Percentiles rank a stretch among this genome's conserved stretches.
Conservation (phyloP, 2,888 invertebrate genomes). For the Ophion ventricosus region DNA sequence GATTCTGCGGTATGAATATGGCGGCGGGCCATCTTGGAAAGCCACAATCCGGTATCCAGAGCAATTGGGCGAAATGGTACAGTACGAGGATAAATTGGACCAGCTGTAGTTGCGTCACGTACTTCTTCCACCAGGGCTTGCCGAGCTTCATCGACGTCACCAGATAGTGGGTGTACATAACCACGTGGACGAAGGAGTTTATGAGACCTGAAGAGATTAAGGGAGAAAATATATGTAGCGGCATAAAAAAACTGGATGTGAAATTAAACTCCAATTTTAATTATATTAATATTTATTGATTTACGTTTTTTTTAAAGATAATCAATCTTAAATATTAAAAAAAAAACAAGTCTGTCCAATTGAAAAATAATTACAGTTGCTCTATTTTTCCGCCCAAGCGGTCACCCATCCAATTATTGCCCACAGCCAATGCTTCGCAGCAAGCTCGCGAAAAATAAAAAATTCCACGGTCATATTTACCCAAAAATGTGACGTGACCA, state of each 20-base stretch:
- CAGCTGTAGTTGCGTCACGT: slow-evolving; percentile 93
- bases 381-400: too few relatives aligned
- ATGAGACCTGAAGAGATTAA: slow-evolving; percentile 85
- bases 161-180: slow-evolving; percentile 94
- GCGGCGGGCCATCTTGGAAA: slow-evolving; percentile 86
- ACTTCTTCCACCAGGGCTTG: slow-evolving; percentile 91
- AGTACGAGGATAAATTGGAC: slow-evolving; percentile 87
- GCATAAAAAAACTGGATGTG: too few relatives aligned
- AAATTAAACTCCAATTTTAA: too few relatives aligned
- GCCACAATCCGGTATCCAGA: slow-evolving; percentile 85
- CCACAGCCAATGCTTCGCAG: too few relatives aligned
- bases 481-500: slow-evolving; percentile 80
- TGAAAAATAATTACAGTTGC: too few relatives aligned
- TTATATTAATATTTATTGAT: too few relatives aligned
- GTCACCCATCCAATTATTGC: too few relatives aligned
- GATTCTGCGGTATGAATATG: slow-evolving; percentile 87
- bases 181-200: slow-evolving; percentile 90
- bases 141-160: slow-evolving; percentile 86
- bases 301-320: too few relatives aligned
- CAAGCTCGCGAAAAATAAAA: too few relatives aligned
- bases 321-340: too few relatives aligned
- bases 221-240: too few relatives aligned
- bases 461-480: slow-evolving; percentile 86
- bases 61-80: slow-evolving; percentile 84
- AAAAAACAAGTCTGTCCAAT: too few relatives aligned